Conservation (phyloP, 2,888 invertebrate genomes). For the Cephus pygmeus region DNA sequence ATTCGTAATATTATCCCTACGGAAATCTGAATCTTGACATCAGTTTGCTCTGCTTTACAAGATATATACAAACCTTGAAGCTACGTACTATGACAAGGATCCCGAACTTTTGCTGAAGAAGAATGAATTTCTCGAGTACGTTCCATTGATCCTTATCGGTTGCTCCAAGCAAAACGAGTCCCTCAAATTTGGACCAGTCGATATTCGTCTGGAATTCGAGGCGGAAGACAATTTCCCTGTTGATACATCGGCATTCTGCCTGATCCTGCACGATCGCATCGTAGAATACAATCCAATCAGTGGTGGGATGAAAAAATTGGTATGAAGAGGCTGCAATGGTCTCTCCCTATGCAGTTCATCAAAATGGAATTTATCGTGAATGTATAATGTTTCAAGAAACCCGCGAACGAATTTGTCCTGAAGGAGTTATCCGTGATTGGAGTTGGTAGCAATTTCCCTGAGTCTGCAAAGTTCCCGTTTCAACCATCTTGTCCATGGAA, state of each 20-base stretch:
- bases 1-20: conserved; percentile 56
- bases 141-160: conserved; percentile 8
- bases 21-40: conserved; percentile 36
- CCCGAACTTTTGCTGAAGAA: conserved; percentile 8
- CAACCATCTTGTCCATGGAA: no score
- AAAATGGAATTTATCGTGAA: no score
- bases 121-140: background rate
- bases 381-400: no score
- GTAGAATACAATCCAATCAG: conserved; percentile 11
- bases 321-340: background rate
- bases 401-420: no score
- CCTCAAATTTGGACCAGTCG: conserved; percentile 14
- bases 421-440: no score
- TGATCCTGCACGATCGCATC: conserved; percentile 20
- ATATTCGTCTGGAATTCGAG: conserved; percentile 21
- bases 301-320: background rate
- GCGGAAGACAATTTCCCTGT: conserved; percentile 16
- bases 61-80: conserved; percentile 41
- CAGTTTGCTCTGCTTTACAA: conserved; percentile 41
- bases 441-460: no score
- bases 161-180: conserved; percentile 22
- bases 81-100: conserved; percentile 8
- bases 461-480: no score
- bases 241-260: conserved; percentile 15
- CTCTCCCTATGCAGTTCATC: no score